Percentiles rank a stretch among this genome's conserved stretches.
phyloP scores from a whole-genome alignment of 2,113 vertebrate species.

The Oreochromis spilurus region DNA sequence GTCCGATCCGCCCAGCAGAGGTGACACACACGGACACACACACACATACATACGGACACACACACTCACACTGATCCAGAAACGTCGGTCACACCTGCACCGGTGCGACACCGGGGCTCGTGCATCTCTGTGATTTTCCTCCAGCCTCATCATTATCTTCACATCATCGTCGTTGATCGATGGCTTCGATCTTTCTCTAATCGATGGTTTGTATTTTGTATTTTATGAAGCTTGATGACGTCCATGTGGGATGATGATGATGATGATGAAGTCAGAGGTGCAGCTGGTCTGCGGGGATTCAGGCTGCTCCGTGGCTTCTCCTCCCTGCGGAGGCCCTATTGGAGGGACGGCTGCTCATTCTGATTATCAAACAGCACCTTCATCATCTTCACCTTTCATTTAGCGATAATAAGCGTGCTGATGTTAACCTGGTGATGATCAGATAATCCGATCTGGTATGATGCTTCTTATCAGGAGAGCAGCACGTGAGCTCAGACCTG shows the following conservation, averaged over 20 bases:
- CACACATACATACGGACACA: neutral
- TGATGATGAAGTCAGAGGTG: neutral
- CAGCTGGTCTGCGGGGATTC: neutral
- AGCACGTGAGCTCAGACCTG: neutral
- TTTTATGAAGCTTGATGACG: neutral
- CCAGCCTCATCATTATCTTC: neutral
- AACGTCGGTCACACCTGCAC: neutral
- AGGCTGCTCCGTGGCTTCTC: neutral
- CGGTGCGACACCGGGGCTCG: neutral
- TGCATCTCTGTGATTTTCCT: neutral
- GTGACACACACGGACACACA: conserved; percentile 13
- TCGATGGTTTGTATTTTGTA: neutral
- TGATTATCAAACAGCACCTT: neutral
- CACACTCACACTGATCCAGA: neutral
- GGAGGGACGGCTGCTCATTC: neutral
- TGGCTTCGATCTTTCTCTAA: neutral
- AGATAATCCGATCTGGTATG: neutral
- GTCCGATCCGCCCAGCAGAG: conserved; percentile 47
- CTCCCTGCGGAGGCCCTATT: neutral
- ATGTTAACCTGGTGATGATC: neutral
- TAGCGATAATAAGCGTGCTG: neutral
- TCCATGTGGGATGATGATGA: neutral
- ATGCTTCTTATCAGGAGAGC: neutral
- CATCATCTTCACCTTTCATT: neutral
- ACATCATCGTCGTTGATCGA: neutral